These are phyloP conservation scores for Drosophila lacicola DNA, from an alignment of 2,888 invertebrate species.

Conservation along the genomic window DNA sequence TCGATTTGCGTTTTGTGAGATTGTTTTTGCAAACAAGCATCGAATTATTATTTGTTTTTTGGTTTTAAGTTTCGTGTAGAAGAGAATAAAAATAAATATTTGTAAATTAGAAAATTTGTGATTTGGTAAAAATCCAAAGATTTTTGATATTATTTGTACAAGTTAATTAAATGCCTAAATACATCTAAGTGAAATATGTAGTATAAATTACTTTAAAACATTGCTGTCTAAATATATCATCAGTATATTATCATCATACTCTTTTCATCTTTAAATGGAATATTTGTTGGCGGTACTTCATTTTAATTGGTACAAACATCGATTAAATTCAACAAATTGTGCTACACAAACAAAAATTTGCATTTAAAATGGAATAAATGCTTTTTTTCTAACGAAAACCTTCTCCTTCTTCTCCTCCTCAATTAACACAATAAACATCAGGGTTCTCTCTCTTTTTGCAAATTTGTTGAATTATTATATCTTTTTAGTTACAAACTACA, in stretches of 20 bases:
- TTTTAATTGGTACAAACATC: conserved; percentile 40
- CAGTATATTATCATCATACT: conserved; percentile 64
- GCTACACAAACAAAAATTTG: conserved; percentile 60
- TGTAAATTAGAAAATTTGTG: conserved; percentile 80
- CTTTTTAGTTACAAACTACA: conserved; percentile 44
- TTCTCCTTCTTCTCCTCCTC: conserved; percentile 24
- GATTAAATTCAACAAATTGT: conserved; percentile 55
- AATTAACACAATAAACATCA: conserved; percentile 26
- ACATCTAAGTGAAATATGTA: conserved; percentile 61
- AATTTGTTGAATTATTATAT: conserved; percentile 56
- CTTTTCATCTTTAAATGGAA: conserved; percentile 75
- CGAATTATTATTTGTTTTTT: conserved; percentile 56
- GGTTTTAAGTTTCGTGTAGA: conserved; percentile 75
- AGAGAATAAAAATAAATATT: conserved; percentile 83
- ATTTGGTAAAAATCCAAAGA: conserved; percentile 53
- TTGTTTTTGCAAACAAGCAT: conserved; percentile 70
- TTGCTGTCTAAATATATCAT: conserved; percentile 31
- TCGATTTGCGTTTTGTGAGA: conserved; percentile 45
- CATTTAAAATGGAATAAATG: conserved; percentile 81
- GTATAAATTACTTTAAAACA: conserved; percentile 34
- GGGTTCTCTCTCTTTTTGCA: conserved; percentile 28
- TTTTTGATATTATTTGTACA: conserved; percentile 49
- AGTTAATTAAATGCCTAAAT: conserved; percentile 73
- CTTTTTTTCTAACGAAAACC: conserved; percentile 69
- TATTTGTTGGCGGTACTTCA: conserved; percentile 72